These are phyloP conservation scores for Silvanus unidentatus DNA, from an alignment of 2,888 invertebrate genomes.

Conservation along the genomic window DNA sequence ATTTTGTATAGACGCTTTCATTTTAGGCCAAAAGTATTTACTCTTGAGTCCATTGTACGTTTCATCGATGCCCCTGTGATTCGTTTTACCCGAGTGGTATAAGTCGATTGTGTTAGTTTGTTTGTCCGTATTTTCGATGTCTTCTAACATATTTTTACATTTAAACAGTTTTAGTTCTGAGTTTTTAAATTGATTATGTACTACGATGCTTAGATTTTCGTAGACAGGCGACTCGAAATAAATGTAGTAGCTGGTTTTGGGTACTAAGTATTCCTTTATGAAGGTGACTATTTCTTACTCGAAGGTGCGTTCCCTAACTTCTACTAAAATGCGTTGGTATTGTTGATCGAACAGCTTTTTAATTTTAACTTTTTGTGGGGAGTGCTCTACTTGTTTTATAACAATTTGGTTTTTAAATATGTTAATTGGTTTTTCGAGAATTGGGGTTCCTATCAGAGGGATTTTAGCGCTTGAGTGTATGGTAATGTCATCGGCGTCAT, in stretches of 20 bases:
- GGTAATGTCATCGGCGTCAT: neutral
- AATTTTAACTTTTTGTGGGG: neutral
- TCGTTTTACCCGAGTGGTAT: slow-evolving; percentile 1
- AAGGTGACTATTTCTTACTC: neutral
- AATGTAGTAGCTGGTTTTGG: neutral
- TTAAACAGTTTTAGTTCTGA: neutral
- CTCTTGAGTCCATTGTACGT: neutral
- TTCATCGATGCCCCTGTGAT: slow-evolving; percentile 4
- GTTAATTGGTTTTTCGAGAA: neutral
- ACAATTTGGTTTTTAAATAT: neutral
- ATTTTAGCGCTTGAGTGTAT: neutral
- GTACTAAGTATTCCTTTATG: slow-evolving; percentile 1
- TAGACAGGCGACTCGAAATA: slow-evolving; percentile 3
- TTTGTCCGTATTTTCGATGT: neutral
- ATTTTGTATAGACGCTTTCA: slow-evolving; percentile 1
- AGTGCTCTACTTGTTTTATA: neutral
- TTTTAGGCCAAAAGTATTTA: slow-evolving; percentile 4
- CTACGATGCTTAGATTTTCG: neutral
- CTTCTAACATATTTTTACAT: neutral
- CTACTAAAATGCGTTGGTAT: neutral
- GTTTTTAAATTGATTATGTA: slow-evolving; percentile 4
- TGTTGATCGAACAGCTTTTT: neutral
- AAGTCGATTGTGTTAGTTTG: neutral
- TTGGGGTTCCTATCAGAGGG: slow-evolving; percentile 2
- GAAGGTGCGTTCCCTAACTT: neutral